Evolutionary conservation across 2,113 vertebrate species (phyloP), one percentile per base, ranked within the genome.

Genomic region (Malurus elegans): DNA sequence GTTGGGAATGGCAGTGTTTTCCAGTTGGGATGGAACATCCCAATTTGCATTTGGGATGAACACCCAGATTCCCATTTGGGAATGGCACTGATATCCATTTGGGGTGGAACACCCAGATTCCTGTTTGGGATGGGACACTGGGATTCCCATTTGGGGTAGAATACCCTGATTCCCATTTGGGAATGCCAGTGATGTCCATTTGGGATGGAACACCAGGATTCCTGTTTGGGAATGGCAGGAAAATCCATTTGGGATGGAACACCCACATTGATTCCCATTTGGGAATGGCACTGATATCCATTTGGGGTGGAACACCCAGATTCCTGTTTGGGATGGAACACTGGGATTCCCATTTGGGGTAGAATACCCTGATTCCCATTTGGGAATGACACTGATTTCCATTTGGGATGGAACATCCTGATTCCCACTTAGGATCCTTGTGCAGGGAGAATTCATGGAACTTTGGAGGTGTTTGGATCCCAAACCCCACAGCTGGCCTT

Each of bases 401-500:
- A 3, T 31, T 60, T 20, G 10, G 29, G 42, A 2, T 32, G 4
- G 34, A 24, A 54, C 10, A 19, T 19, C 23, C 19, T 1, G 1
- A 10, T 20, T 66, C 24, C 64, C 32, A 4, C 31, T n/a, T 62
- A 18, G 53, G 31, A 9, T 79, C 61, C 40, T 34, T 11, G 8
- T 20, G 0, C 2, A 66, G 32, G n/a, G 36, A 36, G 32, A 18
- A 7, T 12, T 16, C 12, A 7, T 0, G 2, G 11, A 8, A 24
- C 28, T 81, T 38, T 70, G 54, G 42, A 62, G n/a, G 28, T 17
- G 31, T 18, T 20, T 25, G 9, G 13, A 34, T 64, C 31, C 28
- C 28, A 53, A 45, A 7, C 0, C 8, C 11, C 14, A 2, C 12
- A 62, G 4, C 54, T 60, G 51, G 20, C 56, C 18, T 73, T n/a